Base-by-base conservation (phyloP, 2,888 invertebrate species). In the Deilephila elpenor region DNA sequence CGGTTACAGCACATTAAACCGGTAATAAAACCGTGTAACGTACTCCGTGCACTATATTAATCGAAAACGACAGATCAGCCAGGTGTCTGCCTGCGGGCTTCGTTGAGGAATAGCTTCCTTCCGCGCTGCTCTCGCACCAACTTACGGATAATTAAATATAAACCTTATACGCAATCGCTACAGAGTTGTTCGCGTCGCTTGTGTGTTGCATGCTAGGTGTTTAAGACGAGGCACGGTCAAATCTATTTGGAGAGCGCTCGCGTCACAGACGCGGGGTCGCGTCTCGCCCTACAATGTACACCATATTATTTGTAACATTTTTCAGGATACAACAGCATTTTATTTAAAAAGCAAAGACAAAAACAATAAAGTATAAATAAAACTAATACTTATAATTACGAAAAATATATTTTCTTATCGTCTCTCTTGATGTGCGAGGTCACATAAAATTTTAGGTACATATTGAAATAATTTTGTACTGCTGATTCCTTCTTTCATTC, bases 221-320 rank as follows among this genome's bases (percentile, higher is more conserved):
- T 73, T 84, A 86, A 89, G 87, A 85, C 84, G 82, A 79, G 84
- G 80, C 82, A 80, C 88, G 85, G 87, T 87, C 85, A 82, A 85
- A 86, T 90, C 91, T 93, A 92, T 93, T 93, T 91, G 86, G 85
- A 87, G 91, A 89, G 75, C 78, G 81, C 80, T 80, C 82, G 80
- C 88, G 87, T 88, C 87, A 85, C 80, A 79, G 82, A 71, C 77
- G 79, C 77, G 78, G 76, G 76, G 76, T 78, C 76, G 78, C 76
- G 77, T 77, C 78, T 78, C 82, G 83, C 74, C 82, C 83, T 79
- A 82, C 83, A 86, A 85, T 85, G 76, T 80, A 78, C 74, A 71
- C 70, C 74, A 75, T 75, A 79, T 76, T 74, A 75, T 70, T 71
- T 71, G 71, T 60, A 70, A 11, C 32, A n/a, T n/a, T 56, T 56